phyloP scores from a whole-genome alignment of 2,113 vertebrate species.

The Brachyhypopomus gauderio region DNA sequence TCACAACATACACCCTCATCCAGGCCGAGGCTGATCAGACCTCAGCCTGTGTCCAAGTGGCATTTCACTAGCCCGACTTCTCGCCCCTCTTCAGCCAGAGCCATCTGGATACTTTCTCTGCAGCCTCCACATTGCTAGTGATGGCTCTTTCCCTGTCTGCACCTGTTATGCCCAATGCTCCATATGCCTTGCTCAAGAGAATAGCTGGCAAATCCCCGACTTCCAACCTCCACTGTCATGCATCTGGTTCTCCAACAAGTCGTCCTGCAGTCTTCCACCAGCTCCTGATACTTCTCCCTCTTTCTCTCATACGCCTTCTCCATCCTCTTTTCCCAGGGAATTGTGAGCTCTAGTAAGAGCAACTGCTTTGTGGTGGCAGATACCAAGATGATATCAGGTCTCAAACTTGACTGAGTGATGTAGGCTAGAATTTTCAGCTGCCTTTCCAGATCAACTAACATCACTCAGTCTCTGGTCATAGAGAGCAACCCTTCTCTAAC shows the following conservation, averaged over 20 bases:
- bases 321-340: conserved; percentile 18
- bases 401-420: conserved; percentile 36
- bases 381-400: conserved; percentile 16
- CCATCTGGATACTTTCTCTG: conserved; percentile 10
- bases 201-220: neutral
- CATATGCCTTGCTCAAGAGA: conserved; percentile 11
- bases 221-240: conserved; percentile 12
- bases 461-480: conserved; percentile 26
- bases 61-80: neutral
- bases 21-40: conserved; percentile 17
- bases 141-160: conserved; percentile 7
- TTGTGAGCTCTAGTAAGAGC: neutral
- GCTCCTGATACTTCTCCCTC: conserved; percentile 29
- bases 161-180: conserved; percentile 13
- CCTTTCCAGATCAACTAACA: conserved; percentile 27
- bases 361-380: conserved; percentile 19
- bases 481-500: conserved; percentile 6
- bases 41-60: conserved; percentile 4
- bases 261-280: neutral
- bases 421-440: conserved; percentile 22
- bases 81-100: conserved; percentile 14
- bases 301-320: conserved; percentile 15
- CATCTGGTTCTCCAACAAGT: conserved; percentile 7
- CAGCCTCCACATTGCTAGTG: neutral
- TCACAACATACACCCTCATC: conserved; percentile 23